phyloP scores from a whole-genome alignment of 2,797 vertebrate genomes.

The Scomberomorus guttatus region DNA sequence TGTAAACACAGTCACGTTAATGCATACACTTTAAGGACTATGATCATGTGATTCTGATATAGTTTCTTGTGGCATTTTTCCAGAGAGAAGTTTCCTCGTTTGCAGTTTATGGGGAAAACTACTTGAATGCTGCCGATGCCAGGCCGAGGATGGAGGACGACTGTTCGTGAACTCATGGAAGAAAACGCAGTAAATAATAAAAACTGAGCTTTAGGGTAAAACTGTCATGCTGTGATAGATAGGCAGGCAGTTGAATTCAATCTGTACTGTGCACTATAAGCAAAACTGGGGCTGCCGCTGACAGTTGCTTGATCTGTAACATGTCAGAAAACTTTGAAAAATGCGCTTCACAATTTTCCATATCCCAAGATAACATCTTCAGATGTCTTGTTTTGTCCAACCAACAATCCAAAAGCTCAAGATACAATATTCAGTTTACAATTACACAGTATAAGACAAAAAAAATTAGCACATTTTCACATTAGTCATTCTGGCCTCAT shows the following conservation, averaged over 20 bases:
- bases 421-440: too few relatives aligned
- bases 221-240: neutral
- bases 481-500: too few relatives aligned
- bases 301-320: neutral
- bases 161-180: neutral
- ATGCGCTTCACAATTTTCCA: neutral
- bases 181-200: constrained; percentile 5
- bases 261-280: neutral
- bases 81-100: neutral
- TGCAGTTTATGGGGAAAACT: neutral
- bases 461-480: too few relatives aligned
- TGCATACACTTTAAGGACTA: neutral
- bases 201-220: constrained; percentile 17
- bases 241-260: neutral
- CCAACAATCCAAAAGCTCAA: too few relatives aligned
- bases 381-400: too few relatives aligned
- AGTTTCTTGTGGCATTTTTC: neutral
- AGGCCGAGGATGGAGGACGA: neutral
- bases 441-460: too few relatives aligned
- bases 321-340: neutral
- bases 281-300: neutral
- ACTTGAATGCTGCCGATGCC: neutral
- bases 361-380: too few relatives aligned
- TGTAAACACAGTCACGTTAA: neutral
- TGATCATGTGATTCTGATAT: constrained; percentile 10